Percentiles rank a stretch among this genome's conserved stretches.
Evolutionary conservation across 2,888 invertebrate species (phyloP).

Genomic region (Lasioglossum morio): DNA sequence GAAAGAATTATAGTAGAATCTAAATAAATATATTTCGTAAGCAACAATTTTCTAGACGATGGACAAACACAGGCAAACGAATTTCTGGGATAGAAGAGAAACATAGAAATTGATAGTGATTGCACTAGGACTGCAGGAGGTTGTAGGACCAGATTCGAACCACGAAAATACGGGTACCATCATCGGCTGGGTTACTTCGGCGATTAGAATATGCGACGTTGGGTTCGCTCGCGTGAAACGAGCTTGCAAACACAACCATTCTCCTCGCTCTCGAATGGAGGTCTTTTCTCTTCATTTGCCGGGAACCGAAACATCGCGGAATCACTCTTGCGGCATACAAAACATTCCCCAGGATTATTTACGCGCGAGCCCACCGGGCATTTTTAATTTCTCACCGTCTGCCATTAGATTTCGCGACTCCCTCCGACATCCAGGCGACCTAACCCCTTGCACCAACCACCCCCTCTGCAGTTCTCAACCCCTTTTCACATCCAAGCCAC

Average conservation of each 20-base stretch:
- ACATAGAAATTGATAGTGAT: neutral
- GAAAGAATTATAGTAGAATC: too few species aligned
- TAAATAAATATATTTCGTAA: too few species aligned
- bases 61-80: too few species aligned
- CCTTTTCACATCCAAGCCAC: conserved; percentile 4
- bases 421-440: neutral
- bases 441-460: conserved; percentile 13
- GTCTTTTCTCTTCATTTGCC: conserved; percentile 25
- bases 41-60: too few species aligned
- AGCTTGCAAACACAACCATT: conserved; percentile 28
- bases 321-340: conserved; percentile 36
- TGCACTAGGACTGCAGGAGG: neutral
- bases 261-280: neutral
- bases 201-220: conserved; percentile 28
- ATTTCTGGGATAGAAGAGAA: too few species aligned
- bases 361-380: conserved; percentile 49
- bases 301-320: conserved; percentile 39
- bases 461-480: neutral
- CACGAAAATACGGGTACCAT: conserved; percentile 30
- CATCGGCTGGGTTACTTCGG: conserved; percentile 28
- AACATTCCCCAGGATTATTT: conserved; percentile 54
- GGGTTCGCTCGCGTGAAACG: conserved; percentile 25
- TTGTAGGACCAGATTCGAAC: conserved; percentile 28
- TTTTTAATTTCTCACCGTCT: conserved; percentile 70
- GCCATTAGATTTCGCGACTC: conserved; percentile 44